Conservation (phyloP, 2,888 invertebrate genomes). For the Synanthedon tipuliformis region DNA sequence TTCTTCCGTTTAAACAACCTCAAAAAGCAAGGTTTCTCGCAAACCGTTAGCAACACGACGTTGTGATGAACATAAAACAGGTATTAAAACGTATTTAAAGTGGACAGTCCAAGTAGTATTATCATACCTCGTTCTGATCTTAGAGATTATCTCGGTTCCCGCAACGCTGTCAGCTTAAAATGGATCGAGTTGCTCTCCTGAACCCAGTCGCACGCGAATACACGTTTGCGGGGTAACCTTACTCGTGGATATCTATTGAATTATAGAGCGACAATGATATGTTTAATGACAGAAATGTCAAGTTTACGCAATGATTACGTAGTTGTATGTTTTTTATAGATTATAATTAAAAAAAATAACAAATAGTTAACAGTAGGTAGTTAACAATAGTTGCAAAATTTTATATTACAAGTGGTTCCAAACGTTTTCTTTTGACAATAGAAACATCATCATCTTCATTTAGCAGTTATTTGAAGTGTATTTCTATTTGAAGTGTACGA, state of each 20-base stretch:
- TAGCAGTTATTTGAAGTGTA: too few species aligned
- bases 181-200: constrained; percentile 30
- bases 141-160: constrained; percentile 26
- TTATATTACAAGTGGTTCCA: too few species aligned
- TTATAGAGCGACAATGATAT: not conserved
- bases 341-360: too few species aligned
- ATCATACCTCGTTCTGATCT: constrained; percentile 26
- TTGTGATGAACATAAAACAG: constrained; percentile 25
- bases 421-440: too few species aligned
- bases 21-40: constrained; percentile 15
- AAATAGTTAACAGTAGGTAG: too few species aligned
- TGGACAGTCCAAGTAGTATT: constrained; percentile 30
- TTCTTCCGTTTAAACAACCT: not conserved
- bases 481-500: too few species aligned
- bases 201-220: constrained; percentile 12
- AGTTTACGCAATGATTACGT: not conserved
- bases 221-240: constrained; percentile 17
- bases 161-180: constrained; percentile 27
- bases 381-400: too few species aligned
- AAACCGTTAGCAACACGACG: constrained; percentile 33
- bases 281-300: not conserved
- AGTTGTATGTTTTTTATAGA: too few species aligned
- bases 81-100: constrained; percentile 28
- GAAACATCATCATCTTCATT: too few species aligned
- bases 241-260: not conserved